Conservation (phyloP, 2,797 vertebrate species). For the Melanogrammus aeglefinus region DNA sequence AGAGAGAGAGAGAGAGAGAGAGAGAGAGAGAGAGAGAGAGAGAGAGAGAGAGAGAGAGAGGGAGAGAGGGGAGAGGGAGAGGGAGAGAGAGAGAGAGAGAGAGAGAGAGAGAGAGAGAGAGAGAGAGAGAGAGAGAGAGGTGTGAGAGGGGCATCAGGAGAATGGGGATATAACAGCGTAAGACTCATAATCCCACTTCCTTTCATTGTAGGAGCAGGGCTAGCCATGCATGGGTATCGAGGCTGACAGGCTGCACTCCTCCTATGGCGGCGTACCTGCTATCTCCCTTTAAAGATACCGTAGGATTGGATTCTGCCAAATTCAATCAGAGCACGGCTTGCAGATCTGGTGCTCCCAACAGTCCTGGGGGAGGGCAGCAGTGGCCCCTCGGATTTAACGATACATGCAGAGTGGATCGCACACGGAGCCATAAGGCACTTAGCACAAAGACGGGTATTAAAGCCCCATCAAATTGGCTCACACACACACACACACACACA, state of each 20-base stretch:
- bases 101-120: slow-evolving; percentile 30
- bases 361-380: slow-evolving; percentile 27
- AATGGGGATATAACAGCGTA: slow-evolving; percentile 49
- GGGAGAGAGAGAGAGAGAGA: slow-evolving; percentile 34
- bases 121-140: slow-evolving; percentile 35
- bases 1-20: slow-evolving; percentile 37
- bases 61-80: too few species aligned
- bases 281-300: slow-evolving; percentile 52
- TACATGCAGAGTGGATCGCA: slow-evolving; percentile 12
- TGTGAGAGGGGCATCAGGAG: slow-evolving; percentile 31
- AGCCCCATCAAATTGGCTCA: not conserved
- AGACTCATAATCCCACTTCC: slow-evolving; percentile 65
- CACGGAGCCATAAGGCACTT: slow-evolving; percentile 23
- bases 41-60: slow-evolving; percentile 34
- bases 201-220: slow-evolving; percentile 47
- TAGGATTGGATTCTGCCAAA: slow-evolving; percentile 49
- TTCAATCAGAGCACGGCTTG: slow-evolving; percentile 45
- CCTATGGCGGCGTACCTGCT: slow-evolving; percentile 48
- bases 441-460: slow-evolving; percentile 17
- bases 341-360: slow-evolving; percentile 19
- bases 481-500: not conserved
- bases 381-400: slow-evolving; percentile 22
- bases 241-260: slow-evolving; percentile 33
- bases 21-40: slow-evolving; percentile 28
- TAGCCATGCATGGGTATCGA: slow-evolving; percentile 48